A percentile compares a stretch with the other conserved stretches of the same genome.
Evolutionary conservation across 2,888 invertebrate genomes (phyloP).

Genomic region (Trypoxylon attenuatum): DNA sequence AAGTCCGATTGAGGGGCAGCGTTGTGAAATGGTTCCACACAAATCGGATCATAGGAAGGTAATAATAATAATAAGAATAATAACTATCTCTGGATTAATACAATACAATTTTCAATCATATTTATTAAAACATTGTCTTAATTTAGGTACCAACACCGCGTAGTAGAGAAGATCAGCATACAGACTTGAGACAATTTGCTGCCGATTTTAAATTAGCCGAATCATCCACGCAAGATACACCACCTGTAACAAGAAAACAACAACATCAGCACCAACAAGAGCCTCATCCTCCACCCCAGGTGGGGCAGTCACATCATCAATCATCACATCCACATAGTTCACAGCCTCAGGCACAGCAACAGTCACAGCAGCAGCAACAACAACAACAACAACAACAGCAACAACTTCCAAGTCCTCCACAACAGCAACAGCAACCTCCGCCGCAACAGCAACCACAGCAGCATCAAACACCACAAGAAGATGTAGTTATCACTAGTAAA

Average conservation of each 20-base stretch:
- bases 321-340: constrained; percentile 56
- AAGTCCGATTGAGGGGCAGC: constrained; percentile 65
- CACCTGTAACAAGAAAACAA: constrained; percentile 61
- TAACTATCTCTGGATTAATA: neutral
- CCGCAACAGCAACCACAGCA: constrained; percentile 58
- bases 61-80: constrained; percentile 1
- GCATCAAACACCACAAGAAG: constrained; percentile 70
- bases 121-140: neutral
- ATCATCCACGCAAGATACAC: constrained; percentile 59
- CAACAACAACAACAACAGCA: constrained; percentile 62
- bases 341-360: constrained; percentile 50
- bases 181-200: constrained; percentile 86
- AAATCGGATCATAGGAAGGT: constrained; percentile 70
- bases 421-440: constrained; percentile 44
- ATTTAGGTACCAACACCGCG: constrained; percentile 62
- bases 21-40: constrained; percentile 63
- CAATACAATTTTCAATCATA: no score
- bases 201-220: constrained; percentile 85
- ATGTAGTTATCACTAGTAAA: constrained; percentile 66
- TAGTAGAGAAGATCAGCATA: constrained; percentile 68
- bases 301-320: constrained; percentile 54
- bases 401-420: constrained; percentile 53
- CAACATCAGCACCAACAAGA: constrained; percentile 60
- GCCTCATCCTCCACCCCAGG: constrained; percentile 44
- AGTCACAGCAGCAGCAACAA: constrained; percentile 48